Base-by-base conservation (phyloP, 2,797 vertebrate genomes). In the Ctenopoma multispine region DNA sequence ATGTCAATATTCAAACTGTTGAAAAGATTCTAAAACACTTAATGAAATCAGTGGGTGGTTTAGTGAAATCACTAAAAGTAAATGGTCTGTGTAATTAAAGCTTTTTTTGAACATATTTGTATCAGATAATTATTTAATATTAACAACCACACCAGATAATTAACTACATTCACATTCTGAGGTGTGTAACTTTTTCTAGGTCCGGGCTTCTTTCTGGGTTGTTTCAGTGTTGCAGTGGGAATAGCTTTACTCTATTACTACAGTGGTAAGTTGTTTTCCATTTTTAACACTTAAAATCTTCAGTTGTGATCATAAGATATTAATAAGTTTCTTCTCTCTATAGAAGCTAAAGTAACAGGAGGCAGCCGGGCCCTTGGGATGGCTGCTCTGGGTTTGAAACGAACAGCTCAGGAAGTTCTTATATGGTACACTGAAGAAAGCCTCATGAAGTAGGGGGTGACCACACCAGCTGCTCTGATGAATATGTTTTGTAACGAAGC, bases 241-340 rank as follows among this genome's bases (percentile, higher is more conserved):
- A 82, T 91, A 71, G 92, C 94, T 40, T 63, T 95, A 63, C 77
- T 95, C 5, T 94, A 95, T 82, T 95, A 95, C 79, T 92, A 90
- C 57, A 87, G 90, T n/a, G 95, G 95, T 95, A 71, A 87, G 89
- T 62, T 49, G 15, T 34, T 53, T 29, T 54, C n/a, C 9, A 46
- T 63, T 57, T 34, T 20, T 49, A 1, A 18, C 40, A 18, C 29
- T 65, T 34, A 55, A 38, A 56, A 44, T 49, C 5, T 1, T 1
- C 23, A 11, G 36, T 55, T 5, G 0, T 57, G 7, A 62, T 41
- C 5, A 34, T 48, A 23, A 9, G 21, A 17, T 49, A 9, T 76
- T 44, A 21, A 6, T 58, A 36, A 79, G 17, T 61, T 9, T 63
- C 4, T 9, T 66, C 84, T 41, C 72, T 50, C 62, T 66, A 23